These are phyloP conservation scores for Tachuris rubrigastra DNA, from an alignment of 2,113 vertebrate species.

Conservation along the genomic window DNA sequence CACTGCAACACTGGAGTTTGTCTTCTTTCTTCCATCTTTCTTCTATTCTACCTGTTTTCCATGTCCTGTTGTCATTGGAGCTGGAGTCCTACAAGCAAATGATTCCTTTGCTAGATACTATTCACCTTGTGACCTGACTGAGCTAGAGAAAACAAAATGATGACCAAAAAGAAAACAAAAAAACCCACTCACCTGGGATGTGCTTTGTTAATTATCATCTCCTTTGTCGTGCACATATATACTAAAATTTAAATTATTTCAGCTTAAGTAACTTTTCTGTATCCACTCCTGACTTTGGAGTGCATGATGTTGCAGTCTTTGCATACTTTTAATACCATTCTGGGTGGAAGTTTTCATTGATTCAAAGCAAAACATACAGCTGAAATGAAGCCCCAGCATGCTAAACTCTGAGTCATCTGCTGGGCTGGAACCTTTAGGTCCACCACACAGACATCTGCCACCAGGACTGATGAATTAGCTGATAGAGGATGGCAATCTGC, in stretches of 20 bases:
- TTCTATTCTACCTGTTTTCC: not conserved
- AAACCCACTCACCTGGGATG: fast-evolving
- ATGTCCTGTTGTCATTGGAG: not conserved
- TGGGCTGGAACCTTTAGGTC: constrained; percentile 10
- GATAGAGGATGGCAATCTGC: not conserved
- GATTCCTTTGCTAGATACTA: not conserved
- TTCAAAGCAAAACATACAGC: not conserved
- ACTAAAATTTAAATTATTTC: not conserved
- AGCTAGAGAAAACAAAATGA: not conserved
- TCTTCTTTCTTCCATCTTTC: not conserved
- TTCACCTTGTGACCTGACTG: not conserved
- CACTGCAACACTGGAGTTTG: not conserved
- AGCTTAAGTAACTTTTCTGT: not conserved
- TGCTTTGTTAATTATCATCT: not conserved
- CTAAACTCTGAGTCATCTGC: not conserved
- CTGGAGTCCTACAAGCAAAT: not conserved
- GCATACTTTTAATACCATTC: not conserved
- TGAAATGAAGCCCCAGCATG: not conserved
- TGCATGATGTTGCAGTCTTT: not conserved
- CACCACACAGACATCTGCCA: not conserved
- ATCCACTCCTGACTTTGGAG: not conserved
- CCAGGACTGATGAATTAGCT: not conserved
- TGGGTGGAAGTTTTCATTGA: not conserved
- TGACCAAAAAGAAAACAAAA: not conserved
- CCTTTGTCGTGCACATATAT: not conserved